Evolutionary conservation across 1,140 invertebrate genomes (phyloP).

Genomic region (Calliopsis andreniformis): DNA sequence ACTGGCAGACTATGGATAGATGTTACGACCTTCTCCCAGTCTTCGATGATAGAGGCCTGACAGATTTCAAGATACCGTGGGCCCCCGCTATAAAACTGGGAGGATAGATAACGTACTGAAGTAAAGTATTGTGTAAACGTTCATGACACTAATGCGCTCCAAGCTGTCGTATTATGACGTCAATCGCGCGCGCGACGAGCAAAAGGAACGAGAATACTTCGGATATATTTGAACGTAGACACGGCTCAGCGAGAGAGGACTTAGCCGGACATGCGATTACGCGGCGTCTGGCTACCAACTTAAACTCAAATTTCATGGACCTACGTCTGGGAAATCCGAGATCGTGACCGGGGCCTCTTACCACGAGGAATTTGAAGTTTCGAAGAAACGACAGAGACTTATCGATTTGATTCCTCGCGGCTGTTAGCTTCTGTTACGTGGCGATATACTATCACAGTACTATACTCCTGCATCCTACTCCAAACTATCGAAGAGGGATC

Average conservation of each 20-base stretch:
- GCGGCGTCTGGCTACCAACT: neutral
- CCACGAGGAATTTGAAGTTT: neutral
- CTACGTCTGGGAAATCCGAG: neutral
- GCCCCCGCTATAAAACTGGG: slow-evolving; percentile 4
- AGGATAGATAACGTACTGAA: slow-evolving; percentile 57
- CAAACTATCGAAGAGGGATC: no score
- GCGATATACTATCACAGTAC: no score
- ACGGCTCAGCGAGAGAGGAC: neutral
- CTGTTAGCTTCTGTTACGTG: no score
- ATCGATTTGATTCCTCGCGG: slow-evolving; percentile 9
- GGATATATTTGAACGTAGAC: slow-evolving; percentile 20
- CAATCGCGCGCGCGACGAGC: slow-evolving; percentile 37
- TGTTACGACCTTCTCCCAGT: slow-evolving; percentile 34
- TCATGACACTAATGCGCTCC: slow-evolving; percentile 33
- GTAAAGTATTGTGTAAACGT: slow-evolving; percentile 64
- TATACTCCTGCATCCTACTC: no score
- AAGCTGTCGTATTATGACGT: slow-evolving; percentile 56
- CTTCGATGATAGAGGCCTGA: slow-evolving; percentile 45
- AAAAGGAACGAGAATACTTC: slow-evolving; percentile 2
- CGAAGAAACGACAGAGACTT: neutral
- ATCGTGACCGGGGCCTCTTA: neutral
- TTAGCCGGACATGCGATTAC: neutral
- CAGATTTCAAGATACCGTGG: slow-evolving; percentile 56
- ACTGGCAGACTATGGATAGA: neutral
- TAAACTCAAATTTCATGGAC: slow-evolving; percentile 6